Conservation (phyloP, 2,888 invertebrate species). For the Timema cristinae region DNA sequence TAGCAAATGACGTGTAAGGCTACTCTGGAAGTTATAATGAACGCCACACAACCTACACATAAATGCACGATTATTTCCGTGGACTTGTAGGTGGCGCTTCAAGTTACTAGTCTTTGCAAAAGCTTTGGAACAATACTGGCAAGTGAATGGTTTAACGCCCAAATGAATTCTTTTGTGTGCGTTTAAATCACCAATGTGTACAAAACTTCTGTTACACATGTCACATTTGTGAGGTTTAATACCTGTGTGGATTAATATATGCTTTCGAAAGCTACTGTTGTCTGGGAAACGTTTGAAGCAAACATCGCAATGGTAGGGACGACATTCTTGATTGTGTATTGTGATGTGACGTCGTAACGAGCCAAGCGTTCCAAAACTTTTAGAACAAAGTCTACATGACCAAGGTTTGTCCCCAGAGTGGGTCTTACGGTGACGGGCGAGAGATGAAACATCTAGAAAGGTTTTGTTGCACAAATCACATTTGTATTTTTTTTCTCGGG, state of each 20-base stretch:
- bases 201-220: slow-evolving; percentile 53
- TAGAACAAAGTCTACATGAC: slow-evolving; percentile 41
- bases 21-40: slow-evolving; percentile 27
- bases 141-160: slow-evolving; percentile 37
- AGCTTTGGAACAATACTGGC: slow-evolving; percentile 40
- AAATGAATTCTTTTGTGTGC: slow-evolving; percentile 44
- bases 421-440: slow-evolving; percentile 47
- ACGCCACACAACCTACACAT: slow-evolving; percentile 24
- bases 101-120: slow-evolving; percentile 43
- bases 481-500: slow-evolving; percentile 33
- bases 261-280: slow-evolving; percentile 44
- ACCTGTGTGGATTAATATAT: slow-evolving; percentile 46
- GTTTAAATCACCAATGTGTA: slow-evolving; percentile 48
- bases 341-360: slow-evolving; percentile 46
- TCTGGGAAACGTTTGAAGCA: slow-evolving; percentile 47
- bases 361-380: slow-evolving; percentile 45
- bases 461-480: slow-evolving; percentile 54
- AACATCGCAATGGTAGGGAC: slow-evolving; percentile 45
- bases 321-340: slow-evolving; percentile 45
- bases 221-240: slow-evolving; percentile 45
- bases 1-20: slow-evolving; percentile 26
- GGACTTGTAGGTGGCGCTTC: slow-evolving; percentile 41
- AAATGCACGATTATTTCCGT: slow-evolving; percentile 29
- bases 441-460: slow-evolving; percentile 50
- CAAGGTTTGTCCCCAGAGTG: slow-evolving; percentile 36